These are phyloP conservation scores for Trichogramma pretiosum DNA, from an alignment of 1,140 invertebrate species.

Conservation along the genomic window DNA sequence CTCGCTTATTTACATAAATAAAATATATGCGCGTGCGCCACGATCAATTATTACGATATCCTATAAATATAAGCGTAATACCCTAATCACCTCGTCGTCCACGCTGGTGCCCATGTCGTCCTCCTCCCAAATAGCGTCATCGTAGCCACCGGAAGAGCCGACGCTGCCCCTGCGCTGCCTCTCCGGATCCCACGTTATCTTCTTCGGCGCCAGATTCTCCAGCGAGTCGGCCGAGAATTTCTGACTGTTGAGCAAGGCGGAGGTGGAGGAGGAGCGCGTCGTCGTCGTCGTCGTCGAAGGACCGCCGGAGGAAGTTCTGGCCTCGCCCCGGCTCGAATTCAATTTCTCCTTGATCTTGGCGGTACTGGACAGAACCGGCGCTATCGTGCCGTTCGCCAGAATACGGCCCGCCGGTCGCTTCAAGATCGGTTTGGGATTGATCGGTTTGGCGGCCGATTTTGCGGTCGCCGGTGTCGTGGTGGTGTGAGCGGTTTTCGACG, in stretches of 20 bases:
- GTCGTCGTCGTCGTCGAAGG: conserved; percentile 20
- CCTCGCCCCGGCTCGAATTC: no score
- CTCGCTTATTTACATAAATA: no score
- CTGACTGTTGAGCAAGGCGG: conserved; percentile 47
- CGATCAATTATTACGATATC: no score
- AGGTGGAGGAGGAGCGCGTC: conserved; percentile 47
- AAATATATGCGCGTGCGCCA: no score
- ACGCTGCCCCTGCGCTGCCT: conserved; percentile 53
- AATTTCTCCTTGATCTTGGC: conserved; percentile 12
- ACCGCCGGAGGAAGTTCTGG: no score
- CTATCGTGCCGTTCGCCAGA: neutral
- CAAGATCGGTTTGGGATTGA: conserved; percentile 33
- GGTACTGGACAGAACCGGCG: conserved; percentile 1
- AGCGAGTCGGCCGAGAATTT: conserved; percentile 63
- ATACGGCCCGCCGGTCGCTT: conserved; percentile 18
- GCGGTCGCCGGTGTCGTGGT: conserved; percentile 42
- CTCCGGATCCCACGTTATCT: conserved; percentile 59
- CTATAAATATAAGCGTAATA: no score
- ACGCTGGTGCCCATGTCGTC: conserved; percentile 18
- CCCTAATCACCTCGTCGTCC: no score
- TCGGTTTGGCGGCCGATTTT: conserved; percentile 38
- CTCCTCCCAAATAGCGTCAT: conserved; percentile 50
- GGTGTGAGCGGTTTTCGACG: conserved; percentile 38
- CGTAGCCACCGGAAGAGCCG: conserved; percentile 49
- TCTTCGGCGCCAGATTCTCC: conserved; percentile 51